phyloP scores from a whole-genome alignment of 2,113 vertebrate species.

The Nyctibius bracteatus region DNA sequence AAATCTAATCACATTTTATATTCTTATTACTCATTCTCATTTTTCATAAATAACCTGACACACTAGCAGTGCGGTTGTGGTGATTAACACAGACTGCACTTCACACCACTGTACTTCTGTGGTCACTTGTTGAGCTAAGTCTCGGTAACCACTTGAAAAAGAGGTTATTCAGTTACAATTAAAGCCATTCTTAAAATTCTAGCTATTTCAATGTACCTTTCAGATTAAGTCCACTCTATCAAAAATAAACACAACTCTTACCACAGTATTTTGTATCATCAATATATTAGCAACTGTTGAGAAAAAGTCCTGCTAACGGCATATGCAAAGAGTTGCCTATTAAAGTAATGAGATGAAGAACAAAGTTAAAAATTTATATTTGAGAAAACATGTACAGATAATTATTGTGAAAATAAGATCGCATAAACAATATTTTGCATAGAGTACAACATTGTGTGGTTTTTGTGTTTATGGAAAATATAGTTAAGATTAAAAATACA shows the following conservation, averaged over 20 bases:
- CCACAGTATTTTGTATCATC: background rate
- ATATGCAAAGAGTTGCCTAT: background rate
- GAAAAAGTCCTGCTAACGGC: background rate
- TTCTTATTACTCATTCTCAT: background rate
- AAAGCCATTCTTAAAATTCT: background rate
- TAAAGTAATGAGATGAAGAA: background rate
- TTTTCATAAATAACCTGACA: background rate
- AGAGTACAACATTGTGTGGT: background rate
- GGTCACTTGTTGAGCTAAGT: background rate
- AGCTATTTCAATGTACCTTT: background rate
- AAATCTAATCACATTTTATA: background rate
- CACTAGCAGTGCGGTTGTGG: accelerated
- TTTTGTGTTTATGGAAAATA: background rate
- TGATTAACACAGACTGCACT: background rate
- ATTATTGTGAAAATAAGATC: background rate
- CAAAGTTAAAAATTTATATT: background rate
- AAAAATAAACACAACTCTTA: background rate
- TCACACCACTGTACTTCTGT: accelerated
- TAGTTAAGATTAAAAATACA: background rate
- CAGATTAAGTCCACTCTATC: background rate
- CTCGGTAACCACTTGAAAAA: background rate
- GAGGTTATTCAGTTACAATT: background rate
- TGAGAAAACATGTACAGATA: background rate
- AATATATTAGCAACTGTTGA: background rate
- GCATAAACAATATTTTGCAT: background rate